These are phyloP conservation scores for Poecilia latipinna DNA, from an alignment of 2,113 vertebrate genomes.

Conservation along the genomic window DNA sequence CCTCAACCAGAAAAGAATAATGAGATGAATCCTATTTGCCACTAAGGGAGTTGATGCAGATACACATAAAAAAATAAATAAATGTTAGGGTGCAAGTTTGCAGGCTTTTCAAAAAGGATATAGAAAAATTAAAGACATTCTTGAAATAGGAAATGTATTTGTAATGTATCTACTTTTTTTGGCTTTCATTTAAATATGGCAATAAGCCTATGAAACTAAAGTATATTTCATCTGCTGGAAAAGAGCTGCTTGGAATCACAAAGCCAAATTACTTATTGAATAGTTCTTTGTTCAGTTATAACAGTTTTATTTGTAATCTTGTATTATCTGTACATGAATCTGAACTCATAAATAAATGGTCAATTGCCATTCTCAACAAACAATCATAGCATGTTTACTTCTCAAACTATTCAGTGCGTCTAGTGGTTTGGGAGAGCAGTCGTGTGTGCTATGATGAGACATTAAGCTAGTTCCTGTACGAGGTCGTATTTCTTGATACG, in stretches of 20 bases:
- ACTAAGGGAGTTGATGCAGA: background rate
- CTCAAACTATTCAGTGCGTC: slow-evolving; percentile 8
- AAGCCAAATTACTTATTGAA: background rate
- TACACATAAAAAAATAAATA: background rate
- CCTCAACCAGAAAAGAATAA: too few relatives aligned
- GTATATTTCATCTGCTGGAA: background rate
- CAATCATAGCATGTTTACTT: background rate
- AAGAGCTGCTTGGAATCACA: background rate
- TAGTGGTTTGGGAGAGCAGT: slow-evolving; percentile 9
- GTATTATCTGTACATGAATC: background rate
- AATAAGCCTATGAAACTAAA: too few relatives aligned
- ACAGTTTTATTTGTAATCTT: background rate
- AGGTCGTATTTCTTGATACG: slow-evolving; percentile 31
- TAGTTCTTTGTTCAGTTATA: background rate
- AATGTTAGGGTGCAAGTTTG: background rate
- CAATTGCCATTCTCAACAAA: background rate
- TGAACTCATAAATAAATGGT: background rate
- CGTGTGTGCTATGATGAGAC: background rate
- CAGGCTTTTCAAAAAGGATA: background rate
- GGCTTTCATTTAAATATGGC: too few relatives aligned
- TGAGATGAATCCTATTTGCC: too few relatives aligned
- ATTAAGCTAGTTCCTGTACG: background rate
- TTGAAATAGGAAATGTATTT: background rate
- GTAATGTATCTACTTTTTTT: too few relatives aligned
- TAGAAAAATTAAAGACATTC: background rate